Evolutionary conservation across 1,140 invertebrate species (phyloP).

Genomic region (Drosophila oshimai): DNA sequence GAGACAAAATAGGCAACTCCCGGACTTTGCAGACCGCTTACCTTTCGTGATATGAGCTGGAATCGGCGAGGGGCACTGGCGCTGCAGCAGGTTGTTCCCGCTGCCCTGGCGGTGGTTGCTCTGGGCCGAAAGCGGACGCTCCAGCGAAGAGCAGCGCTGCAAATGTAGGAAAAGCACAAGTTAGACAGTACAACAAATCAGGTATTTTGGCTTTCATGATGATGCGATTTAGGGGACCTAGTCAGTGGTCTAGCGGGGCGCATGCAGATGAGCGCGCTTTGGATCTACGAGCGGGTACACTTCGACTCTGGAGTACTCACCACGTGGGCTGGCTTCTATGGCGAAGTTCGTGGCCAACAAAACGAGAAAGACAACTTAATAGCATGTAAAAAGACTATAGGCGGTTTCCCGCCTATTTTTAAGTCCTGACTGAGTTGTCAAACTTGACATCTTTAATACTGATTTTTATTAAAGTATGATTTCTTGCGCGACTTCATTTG

Average conservation of each 20-base stretch:
- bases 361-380: constrained; percentile 66
- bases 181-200: background rate
- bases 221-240: constrained; percentile 13
- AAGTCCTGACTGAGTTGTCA: no score
- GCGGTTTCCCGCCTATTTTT: background rate
- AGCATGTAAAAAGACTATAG: constrained; percentile 14
- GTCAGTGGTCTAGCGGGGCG: constrained; percentile 12
- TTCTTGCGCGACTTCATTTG: no score
- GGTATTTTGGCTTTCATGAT: background rate
- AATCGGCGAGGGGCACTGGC: constrained; percentile 86
- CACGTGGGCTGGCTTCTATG: constrained; percentile 78
- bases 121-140: constrained; percentile 87
- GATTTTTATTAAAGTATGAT: no score
- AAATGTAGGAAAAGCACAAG: constrained; percentile 30
- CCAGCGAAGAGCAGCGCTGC: constrained; percentile 91
- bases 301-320: constrained; percentile 57
- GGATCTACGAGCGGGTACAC: constrained; percentile 12
- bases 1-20: background rate
- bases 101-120: constrained; percentile 84
- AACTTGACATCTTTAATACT: background rate
- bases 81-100: constrained; percentile 84
- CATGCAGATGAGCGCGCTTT: constrained; percentile 70
- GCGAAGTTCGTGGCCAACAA: constrained; percentile 32
- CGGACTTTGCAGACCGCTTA: constrained; percentile 49
- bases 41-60: constrained; percentile 90